Percentiles rank a stretch among this genome's conserved stretches.
These are phyloP conservation scores for Neostethus bicornis DNA, from an alignment of 2,797 vertebrate species.

Conservation along the genomic window DNA sequence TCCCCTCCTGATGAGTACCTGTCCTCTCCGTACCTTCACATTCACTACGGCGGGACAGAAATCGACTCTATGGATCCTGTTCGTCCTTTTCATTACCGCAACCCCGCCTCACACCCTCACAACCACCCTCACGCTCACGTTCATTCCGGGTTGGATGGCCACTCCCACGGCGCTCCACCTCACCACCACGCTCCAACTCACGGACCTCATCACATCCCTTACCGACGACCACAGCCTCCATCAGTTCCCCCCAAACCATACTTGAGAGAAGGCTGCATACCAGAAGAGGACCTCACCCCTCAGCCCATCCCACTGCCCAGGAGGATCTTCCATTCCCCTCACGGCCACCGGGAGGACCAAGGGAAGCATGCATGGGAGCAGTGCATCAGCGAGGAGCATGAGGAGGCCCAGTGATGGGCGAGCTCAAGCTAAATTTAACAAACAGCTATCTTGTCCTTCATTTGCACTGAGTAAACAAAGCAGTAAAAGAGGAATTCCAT, in stretches of 20 bases:
- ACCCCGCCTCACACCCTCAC: conserved; percentile 85
- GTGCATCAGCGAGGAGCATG: conserved; percentile 91
- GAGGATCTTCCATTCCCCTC: conserved; percentile 89
- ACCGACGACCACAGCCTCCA: conserved; percentile 87
- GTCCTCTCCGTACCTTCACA: conserved; percentile 91
- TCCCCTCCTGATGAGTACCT: conserved; percentile 92
- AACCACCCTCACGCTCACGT: conserved; percentile 76
- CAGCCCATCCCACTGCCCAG: conserved; percentile 92
- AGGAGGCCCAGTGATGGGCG: conserved; percentile 68
- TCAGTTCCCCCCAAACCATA: conserved; percentile 94
- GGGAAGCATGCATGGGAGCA: conserved; percentile 95
- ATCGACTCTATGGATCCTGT: conserved; percentile 89
- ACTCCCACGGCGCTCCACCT: conserved; percentile 77
- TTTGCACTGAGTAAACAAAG: conserved; percentile 44
- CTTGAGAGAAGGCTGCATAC: conserved; percentile 89
- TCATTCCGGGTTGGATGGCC: conserved; percentile 71
- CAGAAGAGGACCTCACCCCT: conserved; percentile 86
- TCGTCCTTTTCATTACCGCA: conserved; percentile 78
- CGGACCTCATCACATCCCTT: conserved; percentile 82
- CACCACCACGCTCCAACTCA: conserved; percentile 69
- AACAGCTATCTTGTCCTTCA: conserved; percentile 41
- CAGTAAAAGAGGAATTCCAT: conserved; percentile 8
- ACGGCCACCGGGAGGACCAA: conserved; percentile 88
- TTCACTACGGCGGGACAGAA: conserved; percentile 95
- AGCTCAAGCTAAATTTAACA: conserved; percentile 26